Conservation (phyloP, 1,140 invertebrate species). For the Drosophila malerkotliana region DNA sequence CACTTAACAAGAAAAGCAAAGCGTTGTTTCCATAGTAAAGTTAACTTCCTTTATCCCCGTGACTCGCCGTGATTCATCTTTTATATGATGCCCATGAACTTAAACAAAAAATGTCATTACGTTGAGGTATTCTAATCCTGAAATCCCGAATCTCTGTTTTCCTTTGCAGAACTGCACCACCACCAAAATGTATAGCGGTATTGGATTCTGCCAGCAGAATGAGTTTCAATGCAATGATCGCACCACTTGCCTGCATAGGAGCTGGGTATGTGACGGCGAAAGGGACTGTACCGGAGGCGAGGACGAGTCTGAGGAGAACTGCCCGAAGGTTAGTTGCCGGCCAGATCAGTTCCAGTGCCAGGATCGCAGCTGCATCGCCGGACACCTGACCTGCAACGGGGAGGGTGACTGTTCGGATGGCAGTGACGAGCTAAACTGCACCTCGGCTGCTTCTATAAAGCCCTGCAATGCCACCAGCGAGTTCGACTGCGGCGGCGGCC, state of each 20-base stretch:
- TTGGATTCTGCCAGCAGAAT: constrained; percentile 85
- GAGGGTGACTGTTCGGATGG: constrained; percentile 91
- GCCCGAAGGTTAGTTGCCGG: constrained; percentile 90
- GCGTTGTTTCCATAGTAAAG: constrained; percentile 40
- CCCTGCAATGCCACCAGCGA: constrained; percentile 89
- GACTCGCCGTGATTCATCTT: constrained; percentile 17
- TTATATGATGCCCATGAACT: not conserved
- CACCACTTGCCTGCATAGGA: constrained; percentile 92
- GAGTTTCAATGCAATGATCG: constrained; percentile 94
- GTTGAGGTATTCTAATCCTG: not conserved
- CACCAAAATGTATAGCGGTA: constrained; percentile 63
- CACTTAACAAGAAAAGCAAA: constrained; percentile 56
- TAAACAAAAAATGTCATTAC: not conserved
- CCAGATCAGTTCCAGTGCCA: constrained; percentile 93
- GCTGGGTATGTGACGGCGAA: constrained; percentile 94
- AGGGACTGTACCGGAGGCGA: constrained; percentile 92
- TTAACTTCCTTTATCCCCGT: constrained; percentile 35
- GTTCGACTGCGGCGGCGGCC: constrained; percentile 92
- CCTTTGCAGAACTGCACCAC: constrained; percentile 85
- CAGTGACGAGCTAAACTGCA: constrained; percentile 92
- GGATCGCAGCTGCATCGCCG: constrained; percentile 92
- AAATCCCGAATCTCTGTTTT: not conserved
- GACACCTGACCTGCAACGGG: constrained; percentile 92
- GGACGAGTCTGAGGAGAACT: constrained; percentile 89
- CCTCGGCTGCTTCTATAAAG: constrained; percentile 4